Base-by-base conservation (phyloP, 2,888 invertebrate genomes). In the Trichogramma dendrolimi region DNA sequence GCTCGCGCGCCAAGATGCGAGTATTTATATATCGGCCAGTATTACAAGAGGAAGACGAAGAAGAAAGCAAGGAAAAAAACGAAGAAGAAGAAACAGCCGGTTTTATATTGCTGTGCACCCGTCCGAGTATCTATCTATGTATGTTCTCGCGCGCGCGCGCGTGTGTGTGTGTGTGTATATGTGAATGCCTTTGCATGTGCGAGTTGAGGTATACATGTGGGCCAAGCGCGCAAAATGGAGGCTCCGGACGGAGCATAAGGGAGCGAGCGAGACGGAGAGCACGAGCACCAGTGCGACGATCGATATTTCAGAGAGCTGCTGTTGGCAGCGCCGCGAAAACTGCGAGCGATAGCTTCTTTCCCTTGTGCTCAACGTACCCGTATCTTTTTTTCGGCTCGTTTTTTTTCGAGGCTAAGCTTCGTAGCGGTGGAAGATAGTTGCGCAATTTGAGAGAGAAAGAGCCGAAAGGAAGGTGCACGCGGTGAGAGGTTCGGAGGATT, bases 151-250 rank as follows among this genome's bases (percentile, higher is more conserved):
- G 47, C 11, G 47, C n/a, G n/a, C n/a, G n/a, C n/a, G 14, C 47
- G n/a, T 47, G 47, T 47, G 27, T 48, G 48, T 7, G 14, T 5
- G 5, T 14, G 11, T 14, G 11, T 14, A 8, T 48, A 11, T 11
- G 27, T 5, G 48, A 48, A 14, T 48, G 48, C 48, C 14, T 14
- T 48, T 48, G 48, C 48, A 10, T 48, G 50, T 5, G 41, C 41
- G 41, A 53, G 39, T 42, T 8, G 61, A 47, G 65, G 61, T 69
- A 67, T 72, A 27, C 27, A 75, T 73, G 71, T 75, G 72, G 75
- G 72, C 66, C 75, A 73, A 71, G 71, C 64, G 48, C 48, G 63
- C 73, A 74, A 72, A 72, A 75, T 75, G 74, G 75, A 74, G 72
- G 69, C 72, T 67, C 67, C 64, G 66, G 66, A 6, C n/a, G n/a